These are phyloP conservation scores for Agrenia bidenticulata DNA, from an alignment of 2,888 invertebrate species.

Conservation along the genomic window DNA sequence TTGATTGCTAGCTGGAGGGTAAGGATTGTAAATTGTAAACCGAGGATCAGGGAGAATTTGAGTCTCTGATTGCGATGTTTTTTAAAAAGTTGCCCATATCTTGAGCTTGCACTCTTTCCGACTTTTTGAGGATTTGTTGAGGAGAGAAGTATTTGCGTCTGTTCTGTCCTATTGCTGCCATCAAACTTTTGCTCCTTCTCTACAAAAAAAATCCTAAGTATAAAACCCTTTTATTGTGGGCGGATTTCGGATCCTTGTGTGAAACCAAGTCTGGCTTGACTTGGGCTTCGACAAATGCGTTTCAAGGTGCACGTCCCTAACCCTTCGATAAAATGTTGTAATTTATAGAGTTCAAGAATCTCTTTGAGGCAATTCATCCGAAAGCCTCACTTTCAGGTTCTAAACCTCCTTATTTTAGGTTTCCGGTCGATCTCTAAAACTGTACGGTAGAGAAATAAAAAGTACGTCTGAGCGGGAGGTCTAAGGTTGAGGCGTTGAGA, in stretches of 20 bases:
- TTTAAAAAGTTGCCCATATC: slow-evolving; percentile 25
- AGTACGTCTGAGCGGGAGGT: too few relatives aligned
- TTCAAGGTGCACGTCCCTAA: slow-evolving; percentile 37
- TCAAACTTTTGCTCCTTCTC: background rate
- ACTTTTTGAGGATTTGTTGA: slow-evolving; percentile 1
- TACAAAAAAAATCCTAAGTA: slow-evolving; percentile 9
- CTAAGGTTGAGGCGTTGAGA: too few relatives aligned
- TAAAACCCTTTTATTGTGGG: slow-evolving; percentile 18
- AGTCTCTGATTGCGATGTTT: slow-evolving; percentile 22
- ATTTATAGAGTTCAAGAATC: slow-evolving; percentile 36
- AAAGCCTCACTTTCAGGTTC: background rate
- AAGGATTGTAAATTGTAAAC: slow-evolving; percentile 27
- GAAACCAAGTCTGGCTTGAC: slow-evolving; percentile 3
- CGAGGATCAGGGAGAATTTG: slow-evolving; percentile 21
- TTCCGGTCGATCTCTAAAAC: too few relatives aligned
- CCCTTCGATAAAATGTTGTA: slow-evolving; percentile 38
- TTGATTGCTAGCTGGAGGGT: slow-evolving; percentile 6
- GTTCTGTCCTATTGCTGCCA: background rate
- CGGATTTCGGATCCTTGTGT: slow-evolving; percentile 11
- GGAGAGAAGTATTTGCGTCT: background rate
- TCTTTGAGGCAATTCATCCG: background rate
- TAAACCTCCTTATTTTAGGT: background rate
- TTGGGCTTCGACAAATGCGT: slow-evolving; percentile 29
- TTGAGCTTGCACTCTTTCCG: slow-evolving; percentile 21
- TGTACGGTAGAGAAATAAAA: too few relatives aligned